These are phyloP conservation scores for Pogona vitticeps DNA, from an alignment of 2,113 vertebrate species.

Conservation along the genomic window DNA sequence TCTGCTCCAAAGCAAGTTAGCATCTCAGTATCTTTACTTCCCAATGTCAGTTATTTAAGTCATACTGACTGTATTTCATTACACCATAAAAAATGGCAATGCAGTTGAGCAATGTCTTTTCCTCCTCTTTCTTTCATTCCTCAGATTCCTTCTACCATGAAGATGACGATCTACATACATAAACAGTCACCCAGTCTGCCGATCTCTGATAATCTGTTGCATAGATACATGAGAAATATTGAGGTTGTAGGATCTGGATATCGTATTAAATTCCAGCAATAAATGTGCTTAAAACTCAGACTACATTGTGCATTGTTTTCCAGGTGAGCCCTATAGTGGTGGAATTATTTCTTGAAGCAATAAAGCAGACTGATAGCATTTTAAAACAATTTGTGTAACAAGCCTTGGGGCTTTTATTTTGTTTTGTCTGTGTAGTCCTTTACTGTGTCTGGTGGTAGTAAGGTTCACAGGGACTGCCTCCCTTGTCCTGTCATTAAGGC, in stretches of 20 bases:
- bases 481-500: background rate
- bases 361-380: background rate
- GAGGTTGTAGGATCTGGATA: background rate
- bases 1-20: background rate
- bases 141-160: background rate
- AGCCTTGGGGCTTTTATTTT: background rate
- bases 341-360: background rate
- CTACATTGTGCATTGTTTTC: background rate
- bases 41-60: background rate
- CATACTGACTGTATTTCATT: background rate
- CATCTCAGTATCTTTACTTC: background rate
- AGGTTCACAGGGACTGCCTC: background rate
- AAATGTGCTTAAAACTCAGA: background rate
- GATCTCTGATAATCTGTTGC: conserved; percentile 7
- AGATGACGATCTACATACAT: conserved; percentile 8
- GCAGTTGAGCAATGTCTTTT: background rate
- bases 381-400: background rate
- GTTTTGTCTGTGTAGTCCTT: background rate
- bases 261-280: background rate
- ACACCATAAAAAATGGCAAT: background rate
- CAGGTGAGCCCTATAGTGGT: background rate
- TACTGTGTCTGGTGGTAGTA: background rate
- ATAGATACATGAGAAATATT: background rate
- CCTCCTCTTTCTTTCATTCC: conserved; percentile 22
- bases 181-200: background rate